Evolutionary conservation across 2,888 invertebrate genomes (phyloP), one percentile per base, ranked within the genome.

Genomic region (Diplolepis rosae): DNA sequence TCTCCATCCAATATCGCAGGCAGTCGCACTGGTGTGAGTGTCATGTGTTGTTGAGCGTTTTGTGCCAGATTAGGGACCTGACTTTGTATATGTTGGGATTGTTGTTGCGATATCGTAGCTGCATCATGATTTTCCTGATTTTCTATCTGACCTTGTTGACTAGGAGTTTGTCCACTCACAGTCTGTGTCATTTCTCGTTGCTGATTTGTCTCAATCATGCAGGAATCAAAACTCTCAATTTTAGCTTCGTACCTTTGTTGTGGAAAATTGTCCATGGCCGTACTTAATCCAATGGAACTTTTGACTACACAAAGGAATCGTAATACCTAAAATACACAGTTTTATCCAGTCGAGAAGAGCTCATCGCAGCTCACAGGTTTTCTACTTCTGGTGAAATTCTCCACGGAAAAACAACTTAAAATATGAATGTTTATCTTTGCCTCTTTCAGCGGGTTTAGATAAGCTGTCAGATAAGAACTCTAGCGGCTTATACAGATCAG

Each of bases 1-100:
- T 88, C 87, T 45, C 88, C 88, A 72, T 88, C 88, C 2, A 88
- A 74, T 65, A 88, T 84, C n/a, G 89, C 88, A 27, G 89, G 88
- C 61, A 88, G 78, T 76, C 89, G 79, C 51, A 88, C 82, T 7
- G 87, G 86, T 51, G 87, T 88, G n/a, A 88, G 79, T 1, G 85
- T 83, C 74, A 86, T 79, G 66, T 82, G 87, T 39, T 82, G 84
- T 65, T 85, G 85, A 27, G 76, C 66, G 54, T 84, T 86, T 39
- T 61, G 61, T 27, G 35, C 61, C 27, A 61, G 2, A 18, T 30
- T 35, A 39, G 61, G 68, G 13, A 80, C 75, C 51, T 84, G 85
- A 74, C 80, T 81, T 1, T 82, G 79, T 65, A 79, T 77, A 9
- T 73, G 67, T 32, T 77, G 78, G 30, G 76, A 74, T 61, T 77